phyloP scores from a whole-genome alignment of 2,797 vertebrate genomes.

The Manis pentadactyla region DNA sequence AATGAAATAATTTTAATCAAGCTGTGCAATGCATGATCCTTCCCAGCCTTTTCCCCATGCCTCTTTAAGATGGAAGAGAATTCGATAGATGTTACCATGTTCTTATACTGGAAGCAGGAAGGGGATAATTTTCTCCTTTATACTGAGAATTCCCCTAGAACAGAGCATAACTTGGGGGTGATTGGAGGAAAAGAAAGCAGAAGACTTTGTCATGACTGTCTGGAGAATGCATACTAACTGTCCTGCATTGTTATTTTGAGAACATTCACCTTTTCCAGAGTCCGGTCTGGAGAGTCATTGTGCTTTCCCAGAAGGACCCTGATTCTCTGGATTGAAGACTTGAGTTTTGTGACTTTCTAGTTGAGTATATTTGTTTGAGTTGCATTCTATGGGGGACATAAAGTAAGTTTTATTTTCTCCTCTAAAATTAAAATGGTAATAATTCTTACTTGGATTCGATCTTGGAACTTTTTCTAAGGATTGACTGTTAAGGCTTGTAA shows the following conservation, averaged over 20 bases:
- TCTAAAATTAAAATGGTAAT: slow-evolving; percentile 21
- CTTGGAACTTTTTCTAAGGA: not conserved
- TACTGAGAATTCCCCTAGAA: not conserved
- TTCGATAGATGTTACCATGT: not conserved
- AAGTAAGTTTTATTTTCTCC: not conserved
- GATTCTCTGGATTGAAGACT: not conserved
- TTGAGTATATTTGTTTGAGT: not conserved
- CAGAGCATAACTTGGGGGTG: not conserved
- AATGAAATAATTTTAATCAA: not conserved
- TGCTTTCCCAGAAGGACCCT: not conserved
- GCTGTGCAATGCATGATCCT: not conserved
- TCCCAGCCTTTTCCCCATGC: not conserved
- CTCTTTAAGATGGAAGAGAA: not conserved
- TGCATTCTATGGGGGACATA: not conserved
- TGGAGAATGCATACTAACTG: not conserved
- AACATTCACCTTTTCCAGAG: not conserved
- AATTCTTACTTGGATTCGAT: slow-evolving; percentile 20
- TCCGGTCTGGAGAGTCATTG: not conserved
- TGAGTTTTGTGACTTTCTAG: not conserved
- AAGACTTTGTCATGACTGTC: not conserved
- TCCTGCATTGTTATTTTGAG: not conserved
- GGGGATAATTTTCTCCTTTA: not conserved
- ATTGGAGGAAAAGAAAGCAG: not conserved
- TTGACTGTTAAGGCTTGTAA: not conserved
- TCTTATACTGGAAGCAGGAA: not conserved